Conservation (phyloP, 2,113 vertebrate genomes). For the Centropristis striata region DNA sequence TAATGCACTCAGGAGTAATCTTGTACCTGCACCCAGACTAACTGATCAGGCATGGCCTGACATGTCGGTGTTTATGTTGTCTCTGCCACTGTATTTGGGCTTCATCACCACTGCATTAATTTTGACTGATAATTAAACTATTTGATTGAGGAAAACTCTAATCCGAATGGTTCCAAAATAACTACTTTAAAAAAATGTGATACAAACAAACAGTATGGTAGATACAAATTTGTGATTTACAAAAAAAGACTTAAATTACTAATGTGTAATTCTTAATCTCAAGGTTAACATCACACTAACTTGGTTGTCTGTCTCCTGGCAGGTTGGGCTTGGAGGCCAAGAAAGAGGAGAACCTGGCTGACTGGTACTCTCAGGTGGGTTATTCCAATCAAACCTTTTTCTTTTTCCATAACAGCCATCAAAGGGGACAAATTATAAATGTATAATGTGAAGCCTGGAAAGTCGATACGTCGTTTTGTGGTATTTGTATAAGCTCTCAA, state of each 20-base stretch:
- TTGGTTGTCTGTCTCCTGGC: conserved; percentile 3
- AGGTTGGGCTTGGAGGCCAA: conserved; percentile 96
- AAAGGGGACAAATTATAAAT: too few species aligned
- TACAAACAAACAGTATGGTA: background rate
- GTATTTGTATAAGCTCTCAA: too few species aligned
- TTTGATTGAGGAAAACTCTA: background rate
- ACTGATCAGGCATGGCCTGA: conserved; percentile 1
- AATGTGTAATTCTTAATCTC: rapidly evolving
- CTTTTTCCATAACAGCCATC: background rate
- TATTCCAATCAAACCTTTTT: background rate
- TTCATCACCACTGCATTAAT: background rate
- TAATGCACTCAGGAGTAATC: background rate
- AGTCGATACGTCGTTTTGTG: too few species aligned
- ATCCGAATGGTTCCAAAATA: background rate
- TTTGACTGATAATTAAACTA: background rate
- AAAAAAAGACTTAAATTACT: background rate
- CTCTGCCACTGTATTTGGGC: background rate
- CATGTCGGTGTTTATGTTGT: background rate
- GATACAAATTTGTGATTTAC: background rate
- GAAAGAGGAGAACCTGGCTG: conserved; percentile 97
- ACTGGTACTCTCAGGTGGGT: conserved; percentile 97
- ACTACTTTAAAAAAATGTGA: background rate
- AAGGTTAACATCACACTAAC: background rate
- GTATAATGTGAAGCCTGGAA: too few species aligned
- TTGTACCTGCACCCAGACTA: background rate